A percentile compares a stretch with the other conserved stretches of the same genome.
Evolutionary conservation across 2,888 invertebrate species (phyloP).

Genomic region (Podabrus alpinus): DNA sequence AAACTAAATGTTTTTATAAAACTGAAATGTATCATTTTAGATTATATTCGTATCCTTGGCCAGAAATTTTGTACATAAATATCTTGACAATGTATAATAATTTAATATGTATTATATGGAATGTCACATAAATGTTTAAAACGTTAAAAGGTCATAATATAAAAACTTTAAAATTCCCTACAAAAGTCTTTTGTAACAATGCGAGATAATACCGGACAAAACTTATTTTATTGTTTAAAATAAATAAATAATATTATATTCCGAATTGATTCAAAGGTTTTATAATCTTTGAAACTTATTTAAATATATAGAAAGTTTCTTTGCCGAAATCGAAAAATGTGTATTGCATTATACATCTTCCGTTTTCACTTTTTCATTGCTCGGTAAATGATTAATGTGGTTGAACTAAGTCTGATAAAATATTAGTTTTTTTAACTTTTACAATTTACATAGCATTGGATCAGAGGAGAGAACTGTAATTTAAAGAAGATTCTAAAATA

Average conservation of each 20-base stretch:
- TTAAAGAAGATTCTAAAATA: neutral
- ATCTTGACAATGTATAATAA: neutral
- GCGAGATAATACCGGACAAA: neutral
- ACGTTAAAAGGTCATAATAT: too few relatives aligned
- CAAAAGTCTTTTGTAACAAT: too few relatives aligned
- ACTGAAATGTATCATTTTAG: neutral
- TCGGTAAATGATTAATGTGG: constrained; percentile 29
- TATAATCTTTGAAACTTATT: neutral
- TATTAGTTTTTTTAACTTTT: constrained; percentile 29
- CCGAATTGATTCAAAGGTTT: neutral
- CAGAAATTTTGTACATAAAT: neutral
- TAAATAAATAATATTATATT: neutral
- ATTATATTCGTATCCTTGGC: neutral
- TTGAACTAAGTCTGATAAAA: constrained; percentile 26
- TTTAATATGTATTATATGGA: neutral
- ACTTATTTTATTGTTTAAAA: neutral
- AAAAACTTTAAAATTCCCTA: constrained; percentile 22
- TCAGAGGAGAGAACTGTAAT: constrained; percentile 1
- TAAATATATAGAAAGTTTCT: neutral
- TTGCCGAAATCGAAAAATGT: constrained; percentile 6
- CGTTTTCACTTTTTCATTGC: constrained; percentile 20
- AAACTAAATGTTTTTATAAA: neutral
- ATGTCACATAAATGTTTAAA: constrained; percentile 8
- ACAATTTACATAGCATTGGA: constrained; percentile 27
- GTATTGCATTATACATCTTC: constrained; percentile 14